Conservation (phyloP, 2,797 vertebrate genomes). For the Cossypha caffra region DNA sequence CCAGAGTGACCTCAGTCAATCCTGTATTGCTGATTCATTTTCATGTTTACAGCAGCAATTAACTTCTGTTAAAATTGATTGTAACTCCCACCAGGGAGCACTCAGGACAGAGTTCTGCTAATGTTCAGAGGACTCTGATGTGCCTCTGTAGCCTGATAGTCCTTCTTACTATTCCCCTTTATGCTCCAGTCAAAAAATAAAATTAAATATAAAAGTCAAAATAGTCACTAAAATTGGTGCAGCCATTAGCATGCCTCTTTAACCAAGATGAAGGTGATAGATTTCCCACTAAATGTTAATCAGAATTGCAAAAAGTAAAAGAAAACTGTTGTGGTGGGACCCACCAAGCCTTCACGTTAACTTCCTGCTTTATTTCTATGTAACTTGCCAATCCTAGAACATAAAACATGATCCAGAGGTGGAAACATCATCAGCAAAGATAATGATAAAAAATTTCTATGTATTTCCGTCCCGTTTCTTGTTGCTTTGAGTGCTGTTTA, state of each 20-base stretch:
- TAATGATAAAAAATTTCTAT: neutral
- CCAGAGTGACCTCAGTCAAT: neutral
- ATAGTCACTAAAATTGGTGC: neutral
- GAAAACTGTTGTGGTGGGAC: fast-evolving
- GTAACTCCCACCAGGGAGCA: neutral
- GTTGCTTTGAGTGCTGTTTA: neutral
- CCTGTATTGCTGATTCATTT: neutral
- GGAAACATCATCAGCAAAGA: neutral
- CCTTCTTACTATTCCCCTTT: neutral
- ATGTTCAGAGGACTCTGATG: neutral
- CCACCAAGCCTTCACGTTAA: neutral
- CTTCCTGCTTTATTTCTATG: neutral
- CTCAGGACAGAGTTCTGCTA: neutral
- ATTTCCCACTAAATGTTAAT: neutral
- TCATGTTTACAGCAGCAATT: neutral
- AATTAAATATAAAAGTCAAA: neutral
- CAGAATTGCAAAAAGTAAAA: neutral
- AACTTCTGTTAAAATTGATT: neutral
- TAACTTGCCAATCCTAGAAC: neutral
- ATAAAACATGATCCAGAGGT: neutral
- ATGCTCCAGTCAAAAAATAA: neutral
- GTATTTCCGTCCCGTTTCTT: neutral
- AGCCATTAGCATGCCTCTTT: neutral
- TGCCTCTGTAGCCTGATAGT: neutral
- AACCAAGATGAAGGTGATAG: neutral